phyloP scores from a whole-genome alignment of 1,140 invertebrate species.

The Teleopsis dalmanni region DNA sequence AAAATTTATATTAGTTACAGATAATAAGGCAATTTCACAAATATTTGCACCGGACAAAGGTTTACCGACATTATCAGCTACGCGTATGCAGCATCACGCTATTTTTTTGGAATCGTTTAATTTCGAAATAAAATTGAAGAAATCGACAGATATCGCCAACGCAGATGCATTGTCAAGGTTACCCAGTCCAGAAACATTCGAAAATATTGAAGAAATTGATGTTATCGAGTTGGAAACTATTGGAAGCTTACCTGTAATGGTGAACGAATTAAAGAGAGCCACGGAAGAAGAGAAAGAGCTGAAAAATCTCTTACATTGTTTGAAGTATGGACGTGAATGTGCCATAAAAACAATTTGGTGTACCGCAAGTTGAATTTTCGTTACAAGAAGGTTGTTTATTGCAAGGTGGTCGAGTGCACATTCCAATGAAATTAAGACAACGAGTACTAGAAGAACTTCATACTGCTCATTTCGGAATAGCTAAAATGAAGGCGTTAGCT shows the following conservation, averaged over 20 bases:
- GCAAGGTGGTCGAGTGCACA: slow-evolving; percentile 14
- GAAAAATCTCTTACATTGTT: not conserved
- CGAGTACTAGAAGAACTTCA: not conserved
- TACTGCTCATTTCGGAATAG: no score
- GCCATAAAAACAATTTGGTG: not conserved
- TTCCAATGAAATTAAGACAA: no score
- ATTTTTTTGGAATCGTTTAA: slow-evolving; percentile 19
- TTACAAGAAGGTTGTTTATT: slow-evolving; percentile 18
- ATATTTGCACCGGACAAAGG: slow-evolving; percentile 37
- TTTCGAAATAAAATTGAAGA: slow-evolving; percentile 19
- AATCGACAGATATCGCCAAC: slow-evolving; percentile 17
- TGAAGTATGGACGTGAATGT: slow-evolving; percentile 8
- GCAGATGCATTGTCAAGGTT: slow-evolving; percentile 28
- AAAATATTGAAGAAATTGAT: not conserved
- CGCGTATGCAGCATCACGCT: slow-evolving; percentile 33
- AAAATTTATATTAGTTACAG: slow-evolving; percentile 44
- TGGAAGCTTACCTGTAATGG: slow-evolving; percentile 1
- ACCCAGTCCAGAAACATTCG: not conserved
- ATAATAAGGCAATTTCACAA: slow-evolving; percentile 46
- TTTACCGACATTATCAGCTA: slow-evolving; percentile 20
- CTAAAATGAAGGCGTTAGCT: no score
- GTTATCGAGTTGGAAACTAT: not conserved
- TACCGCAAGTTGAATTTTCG: slow-evolving; percentile 10
- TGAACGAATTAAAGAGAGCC: not conserved
- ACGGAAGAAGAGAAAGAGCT: not conserved